These are phyloP conservation scores for Caenorhabditis panamensis DNA, from an alignment of 2,888 invertebrate genomes.

Conservation along the genomic window DNA sequence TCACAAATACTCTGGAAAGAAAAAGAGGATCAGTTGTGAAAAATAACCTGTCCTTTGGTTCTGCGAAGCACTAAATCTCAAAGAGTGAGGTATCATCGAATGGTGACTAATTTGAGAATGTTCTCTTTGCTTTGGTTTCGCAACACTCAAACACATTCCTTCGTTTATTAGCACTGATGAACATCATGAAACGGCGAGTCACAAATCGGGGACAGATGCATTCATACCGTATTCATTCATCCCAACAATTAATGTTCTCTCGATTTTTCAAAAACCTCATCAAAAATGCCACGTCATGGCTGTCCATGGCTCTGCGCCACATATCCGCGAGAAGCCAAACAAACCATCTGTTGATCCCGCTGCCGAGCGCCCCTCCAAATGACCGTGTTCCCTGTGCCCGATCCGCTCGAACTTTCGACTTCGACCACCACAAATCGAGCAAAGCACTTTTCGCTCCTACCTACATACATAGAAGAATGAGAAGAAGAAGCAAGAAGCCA, in stretches of 20 bases:
- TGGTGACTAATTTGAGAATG: constrained; percentile 4
- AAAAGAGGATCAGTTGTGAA: not conserved
- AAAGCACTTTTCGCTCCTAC: constrained; percentile 2
- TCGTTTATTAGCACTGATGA: not conserved
- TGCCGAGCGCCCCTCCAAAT: not conserved
- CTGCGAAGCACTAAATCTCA: not conserved
- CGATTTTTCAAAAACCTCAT: constrained; percentile 43
- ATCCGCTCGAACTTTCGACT: not conserved
- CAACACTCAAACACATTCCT: constrained; percentile 6
- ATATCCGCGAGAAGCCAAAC: constrained; percentile 11
- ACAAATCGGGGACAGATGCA: no score
- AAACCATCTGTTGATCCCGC: constrained; percentile 43
- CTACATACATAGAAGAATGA: constrained; percentile 1
- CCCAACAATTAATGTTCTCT: constrained; percentile 19
- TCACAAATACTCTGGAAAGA: not conserved
- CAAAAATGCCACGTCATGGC: constrained; percentile 56
- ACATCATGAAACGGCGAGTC: no score
- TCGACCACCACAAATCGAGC: not conserved
- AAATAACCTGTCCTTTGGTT: not conserved
- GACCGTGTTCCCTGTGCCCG: not conserved
- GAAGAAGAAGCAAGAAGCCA: no score
- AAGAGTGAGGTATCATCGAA: not conserved
- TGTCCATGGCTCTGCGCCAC: not conserved
- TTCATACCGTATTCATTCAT: not conserved
- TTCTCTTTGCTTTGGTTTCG: not conserved